Evolutionary conservation across 35 echinoderm and acorn worm species (phyloP).

Genomic region (Apostichopus parvimensis): DNA sequence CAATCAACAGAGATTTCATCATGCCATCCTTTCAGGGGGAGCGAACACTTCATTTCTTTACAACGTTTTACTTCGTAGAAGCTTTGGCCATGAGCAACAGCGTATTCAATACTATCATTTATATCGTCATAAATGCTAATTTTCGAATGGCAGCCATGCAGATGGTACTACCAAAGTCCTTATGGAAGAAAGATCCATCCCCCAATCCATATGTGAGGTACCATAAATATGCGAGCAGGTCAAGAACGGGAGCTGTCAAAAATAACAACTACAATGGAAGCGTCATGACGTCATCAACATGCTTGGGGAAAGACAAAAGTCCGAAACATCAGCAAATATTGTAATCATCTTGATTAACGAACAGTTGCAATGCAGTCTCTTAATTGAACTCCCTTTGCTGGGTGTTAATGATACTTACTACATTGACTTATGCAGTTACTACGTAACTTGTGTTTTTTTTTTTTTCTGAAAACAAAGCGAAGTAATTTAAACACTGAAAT

Average conservation of each 20-base stretch:
- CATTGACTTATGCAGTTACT: no score
- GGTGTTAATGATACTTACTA: no score
- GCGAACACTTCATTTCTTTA: constrained; percentile 42
- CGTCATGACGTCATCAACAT: constrained; percentile 40
- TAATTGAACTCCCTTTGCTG: no score
- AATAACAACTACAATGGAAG: constrained; percentile 32
- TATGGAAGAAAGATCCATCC: constrained; percentile 49
- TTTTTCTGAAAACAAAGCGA: no score
- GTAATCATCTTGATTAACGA: neutral
- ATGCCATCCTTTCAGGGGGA: constrained; percentile 47
- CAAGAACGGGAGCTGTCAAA: constrained; percentile 4
- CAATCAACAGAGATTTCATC: constrained; percentile 76
- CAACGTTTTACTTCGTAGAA: constrained; percentile 80
- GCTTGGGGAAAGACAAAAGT: constrained; percentile 35
- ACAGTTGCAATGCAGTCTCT: no score
- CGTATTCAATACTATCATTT: constrained; percentile 84
- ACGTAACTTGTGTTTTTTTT: no score
- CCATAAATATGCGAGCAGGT: constrained; percentile 19
- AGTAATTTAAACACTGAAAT: no score
- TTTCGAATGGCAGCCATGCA: constrained; percentile 84
- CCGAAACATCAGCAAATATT: constrained; percentile 24
- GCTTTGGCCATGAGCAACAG: constrained; percentile 84
- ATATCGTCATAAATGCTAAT: constrained; percentile 79
- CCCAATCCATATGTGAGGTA: constrained; percentile 34
- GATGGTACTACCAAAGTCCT: constrained; percentile 47